Conservation (phyloP, 2,113 vertebrate species). For the Callocephalon fimbriatum region DNA sequence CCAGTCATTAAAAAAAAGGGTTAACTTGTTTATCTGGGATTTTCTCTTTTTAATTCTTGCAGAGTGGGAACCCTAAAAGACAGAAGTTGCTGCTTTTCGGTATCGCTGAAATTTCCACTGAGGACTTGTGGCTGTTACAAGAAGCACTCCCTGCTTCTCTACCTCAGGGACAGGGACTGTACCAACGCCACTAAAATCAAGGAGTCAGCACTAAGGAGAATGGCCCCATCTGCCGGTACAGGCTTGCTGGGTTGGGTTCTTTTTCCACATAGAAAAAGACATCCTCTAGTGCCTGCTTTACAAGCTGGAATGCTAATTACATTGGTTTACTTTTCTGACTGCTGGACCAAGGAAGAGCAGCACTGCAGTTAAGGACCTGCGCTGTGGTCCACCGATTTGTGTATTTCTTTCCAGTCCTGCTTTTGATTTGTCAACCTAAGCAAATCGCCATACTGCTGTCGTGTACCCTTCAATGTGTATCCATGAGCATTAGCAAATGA, state of each 20-base stretch:
- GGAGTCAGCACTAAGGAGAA: not conserved
- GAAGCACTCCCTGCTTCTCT: not conserved
- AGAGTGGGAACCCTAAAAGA: not conserved
- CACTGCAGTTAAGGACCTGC: not conserved
- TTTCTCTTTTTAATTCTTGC: not conserved
- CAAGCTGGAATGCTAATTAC: not conserved
- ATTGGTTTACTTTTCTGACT: not conserved
- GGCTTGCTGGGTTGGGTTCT: not conserved
- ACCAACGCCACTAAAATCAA: fast-evolving
- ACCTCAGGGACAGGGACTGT: not conserved
- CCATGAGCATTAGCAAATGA: not conserved
- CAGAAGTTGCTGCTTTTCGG: not conserved
- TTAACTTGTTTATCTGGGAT: not conserved
- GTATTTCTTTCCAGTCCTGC: not conserved
- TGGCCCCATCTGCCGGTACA: conserved; percentile 57
- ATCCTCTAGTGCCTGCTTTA: not conserved
- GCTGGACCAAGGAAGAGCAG: not conserved
- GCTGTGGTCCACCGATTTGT: not conserved
- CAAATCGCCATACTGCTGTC: not conserved
- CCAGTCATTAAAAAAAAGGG: not conserved
- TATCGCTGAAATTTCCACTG: fast-evolving
- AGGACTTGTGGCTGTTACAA: not conserved
- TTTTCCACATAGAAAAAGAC: not conserved
- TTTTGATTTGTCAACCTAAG: not conserved
- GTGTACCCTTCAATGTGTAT: not conserved